Conservation (phyloP, 2,113 vertebrate genomes). For the Sminthopsis crassicaudata region DNA sequence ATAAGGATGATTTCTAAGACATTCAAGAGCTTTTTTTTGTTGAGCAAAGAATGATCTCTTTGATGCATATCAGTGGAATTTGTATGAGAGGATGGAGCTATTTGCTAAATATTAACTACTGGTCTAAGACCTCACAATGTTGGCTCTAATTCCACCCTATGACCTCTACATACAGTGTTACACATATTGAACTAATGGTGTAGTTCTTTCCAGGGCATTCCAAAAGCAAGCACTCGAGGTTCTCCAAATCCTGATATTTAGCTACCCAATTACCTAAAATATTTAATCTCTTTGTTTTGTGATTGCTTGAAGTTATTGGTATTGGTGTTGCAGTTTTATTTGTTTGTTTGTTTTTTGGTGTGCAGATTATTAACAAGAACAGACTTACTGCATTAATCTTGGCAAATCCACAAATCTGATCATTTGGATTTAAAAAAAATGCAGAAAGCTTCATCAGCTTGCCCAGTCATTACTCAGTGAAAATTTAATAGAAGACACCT, state of each 20-base stretch:
- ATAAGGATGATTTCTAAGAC: neutral
- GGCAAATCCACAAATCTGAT: slow-evolving; percentile 46
- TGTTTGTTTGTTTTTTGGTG: slow-evolving; percentile 28
- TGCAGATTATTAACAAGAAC: slow-evolving; percentile 42
- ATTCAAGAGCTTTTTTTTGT: slow-evolving; percentile 17
- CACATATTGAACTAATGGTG: slow-evolving; percentile 31
- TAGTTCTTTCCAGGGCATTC: slow-evolving; percentile 25
- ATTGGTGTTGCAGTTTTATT: neutral
- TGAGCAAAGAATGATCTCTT: neutral
- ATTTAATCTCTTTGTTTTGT: neutral
- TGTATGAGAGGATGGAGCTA: slow-evolving; percentile 21
- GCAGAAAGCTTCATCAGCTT: slow-evolving; percentile 6
- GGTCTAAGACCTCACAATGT: neutral
- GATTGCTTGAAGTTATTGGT: neutral
- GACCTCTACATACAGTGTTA: neutral
- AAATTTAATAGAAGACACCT: slow-evolving; percentile 56
- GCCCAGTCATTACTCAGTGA: slow-evolving; percentile 7
- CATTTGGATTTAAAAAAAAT: slow-evolving; percentile 5
- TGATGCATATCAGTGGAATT: slow-evolving; percentile 14
- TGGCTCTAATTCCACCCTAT: slow-evolving; percentile 15
- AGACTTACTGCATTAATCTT: slow-evolving; percentile 46
- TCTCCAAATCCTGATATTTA: slow-evolving; percentile 20
- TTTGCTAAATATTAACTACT: slow-evolving; percentile 26
- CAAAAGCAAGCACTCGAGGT: slow-evolving; percentile 29
- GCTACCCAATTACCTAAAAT: neutral